phyloP scores from a whole-genome alignment of 2,888 invertebrate genomes.

The Petrolisthes cinctipes region DNA sequence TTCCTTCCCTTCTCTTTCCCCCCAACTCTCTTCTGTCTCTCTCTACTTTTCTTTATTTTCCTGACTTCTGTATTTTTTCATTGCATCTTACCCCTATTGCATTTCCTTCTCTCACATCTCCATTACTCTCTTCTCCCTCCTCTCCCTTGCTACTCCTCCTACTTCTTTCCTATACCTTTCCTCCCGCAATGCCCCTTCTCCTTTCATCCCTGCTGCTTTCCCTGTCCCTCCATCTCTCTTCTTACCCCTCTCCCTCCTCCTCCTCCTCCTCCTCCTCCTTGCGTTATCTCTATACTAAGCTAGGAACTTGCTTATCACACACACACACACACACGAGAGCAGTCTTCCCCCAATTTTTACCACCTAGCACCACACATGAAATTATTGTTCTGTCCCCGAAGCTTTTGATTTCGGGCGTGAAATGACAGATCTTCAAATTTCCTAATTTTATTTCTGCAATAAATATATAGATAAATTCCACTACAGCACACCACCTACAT shows the following conservation, averaged over 20 bases:
- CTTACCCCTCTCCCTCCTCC: background rate
- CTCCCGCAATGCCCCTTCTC: background rate
- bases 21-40: background rate
- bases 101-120: background rate
- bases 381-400: no score
- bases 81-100: no score
- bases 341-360: no score
- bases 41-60: background rate
- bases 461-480: no score
- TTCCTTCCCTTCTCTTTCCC: constrained; percentile 3
- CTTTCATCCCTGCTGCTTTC: background rate
- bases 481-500: no score
- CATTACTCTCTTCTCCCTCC: background rate
- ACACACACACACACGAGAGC: no score
- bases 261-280: background rate
- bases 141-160: background rate
- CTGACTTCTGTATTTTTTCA: background rate
- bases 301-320: no score
- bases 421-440: no score
- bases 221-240: constrained; percentile 16
- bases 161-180: background rate
- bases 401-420: no score
- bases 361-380: no score
- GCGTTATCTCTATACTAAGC: background rate
- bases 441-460: no score